Evolutionary conservation across 1,140 invertebrate genomes (phyloP).

Genomic region (Drosophila willistoni): DNA sequence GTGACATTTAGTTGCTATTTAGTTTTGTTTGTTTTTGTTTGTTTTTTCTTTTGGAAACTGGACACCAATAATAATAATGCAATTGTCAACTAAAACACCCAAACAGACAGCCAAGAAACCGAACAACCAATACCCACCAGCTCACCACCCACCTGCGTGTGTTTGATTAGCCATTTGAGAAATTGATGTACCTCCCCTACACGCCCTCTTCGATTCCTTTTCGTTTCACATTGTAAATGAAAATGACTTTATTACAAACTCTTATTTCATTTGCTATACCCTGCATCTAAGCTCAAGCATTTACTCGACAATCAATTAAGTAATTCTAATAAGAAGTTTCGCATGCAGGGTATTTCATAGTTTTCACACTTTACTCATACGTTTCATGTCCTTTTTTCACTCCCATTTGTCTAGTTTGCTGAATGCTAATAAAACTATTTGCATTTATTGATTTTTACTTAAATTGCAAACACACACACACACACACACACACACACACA

Average conservation of each 20-base stretch:
- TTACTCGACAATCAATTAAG: too few species aligned
- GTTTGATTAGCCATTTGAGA: constrained; percentile 52
- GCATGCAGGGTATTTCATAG: too few species aligned
- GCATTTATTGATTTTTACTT: constrained; percentile 57
- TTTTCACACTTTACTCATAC: too few species aligned
- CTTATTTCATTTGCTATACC: too few species aligned
- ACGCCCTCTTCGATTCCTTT: background rate
- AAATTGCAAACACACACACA: constrained; percentile 22
- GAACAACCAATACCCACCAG: too few species aligned
- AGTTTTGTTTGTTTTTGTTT: background rate
- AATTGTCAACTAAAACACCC: background rate
- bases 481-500: too few species aligned
- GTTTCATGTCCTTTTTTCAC: too few species aligned
- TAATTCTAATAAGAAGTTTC: too few species aligned
- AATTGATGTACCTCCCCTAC: constrained; percentile 45
- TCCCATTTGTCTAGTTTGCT: constrained; percentile 20
- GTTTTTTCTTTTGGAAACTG: background rate
- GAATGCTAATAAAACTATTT: constrained; percentile 23
- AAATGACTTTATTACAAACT: background rate
- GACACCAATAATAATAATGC: constrained; percentile 1
- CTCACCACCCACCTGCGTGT: constrained; percentile 4
- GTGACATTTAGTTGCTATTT: background rate
- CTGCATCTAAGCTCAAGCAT: too few species aligned
- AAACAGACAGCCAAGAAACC: too few species aligned
- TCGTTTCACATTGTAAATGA: background rate